These are phyloP conservation scores for Lithophane leautieri DNA, from an alignment of 2,888 invertebrate genomes.

Conservation along the genomic window DNA sequence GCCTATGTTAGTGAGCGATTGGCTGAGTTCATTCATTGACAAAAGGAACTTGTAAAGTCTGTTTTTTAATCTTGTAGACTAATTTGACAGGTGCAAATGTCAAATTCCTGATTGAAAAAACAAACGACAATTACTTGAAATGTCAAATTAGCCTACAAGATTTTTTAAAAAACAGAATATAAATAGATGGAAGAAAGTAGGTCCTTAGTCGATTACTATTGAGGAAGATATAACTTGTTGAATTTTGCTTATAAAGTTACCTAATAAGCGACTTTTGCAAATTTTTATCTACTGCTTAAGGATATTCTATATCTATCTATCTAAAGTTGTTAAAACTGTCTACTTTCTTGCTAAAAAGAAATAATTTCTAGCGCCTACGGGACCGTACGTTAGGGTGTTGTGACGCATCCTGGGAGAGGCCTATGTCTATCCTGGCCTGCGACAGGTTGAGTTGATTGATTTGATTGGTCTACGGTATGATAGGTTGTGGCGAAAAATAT, in stretches of 20 bases:
- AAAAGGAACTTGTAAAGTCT: too few relatives aligned
- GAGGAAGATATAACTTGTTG: neutral
- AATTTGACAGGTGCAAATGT: too few relatives aligned
- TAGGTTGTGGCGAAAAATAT: too few relatives aligned
- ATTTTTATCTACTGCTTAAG: neutral
- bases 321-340: neutral
- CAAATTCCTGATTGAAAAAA: too few relatives aligned
- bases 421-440: too few relatives aligned
- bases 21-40: neutral
- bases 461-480: neutral
- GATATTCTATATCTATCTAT: neutral
- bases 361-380: neutral
- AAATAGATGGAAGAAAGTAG: neutral
- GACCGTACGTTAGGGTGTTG: too few relatives aligned
- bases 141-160: too few relatives aligned
- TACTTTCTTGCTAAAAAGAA: neutral
- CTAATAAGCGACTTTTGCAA: neutral
- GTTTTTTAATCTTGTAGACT: too few relatives aligned
- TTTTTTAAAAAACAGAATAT: too few relatives aligned
- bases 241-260: neutral
- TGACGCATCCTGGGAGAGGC: too few relatives aligned
- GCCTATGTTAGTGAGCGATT: neutral
- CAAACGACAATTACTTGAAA: too few relatives aligned
- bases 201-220: neutral
- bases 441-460: too few relatives aligned